These are phyloP conservation scores for Thalassophryne amazonica DNA, from an alignment of 2,797 vertebrate species.

Conservation along the genomic window DNA sequence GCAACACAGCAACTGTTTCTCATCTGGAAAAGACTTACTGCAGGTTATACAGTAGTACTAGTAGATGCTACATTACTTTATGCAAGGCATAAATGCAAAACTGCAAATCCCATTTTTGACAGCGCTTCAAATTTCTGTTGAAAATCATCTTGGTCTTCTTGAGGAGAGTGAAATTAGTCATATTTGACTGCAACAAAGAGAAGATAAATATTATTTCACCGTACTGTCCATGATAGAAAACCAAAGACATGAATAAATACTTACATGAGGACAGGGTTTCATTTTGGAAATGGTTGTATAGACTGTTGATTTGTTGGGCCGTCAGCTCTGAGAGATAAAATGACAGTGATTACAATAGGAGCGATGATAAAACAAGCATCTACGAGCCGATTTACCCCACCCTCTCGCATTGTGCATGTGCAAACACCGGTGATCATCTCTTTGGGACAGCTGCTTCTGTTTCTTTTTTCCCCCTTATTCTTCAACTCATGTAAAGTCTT, in stretches of 20 bases:
- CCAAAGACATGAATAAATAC: too few species aligned
- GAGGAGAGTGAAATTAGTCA: neutral
- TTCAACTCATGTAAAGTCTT: too few species aligned
- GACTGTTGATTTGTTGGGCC: neutral
- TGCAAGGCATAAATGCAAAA: neutral
- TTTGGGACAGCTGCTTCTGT: too few species aligned
- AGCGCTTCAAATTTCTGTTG: neutral
- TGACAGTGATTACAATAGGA: neutral
- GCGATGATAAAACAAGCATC: neutral
- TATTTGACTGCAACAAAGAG: constrained; percentile 32
- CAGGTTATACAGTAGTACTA: too few species aligned
- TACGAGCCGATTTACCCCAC: too few species aligned
- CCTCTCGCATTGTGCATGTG: too few species aligned
- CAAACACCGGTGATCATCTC: too few species aligned
- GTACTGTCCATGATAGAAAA: too few species aligned
- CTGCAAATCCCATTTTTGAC: neutral
- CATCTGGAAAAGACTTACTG: neutral
- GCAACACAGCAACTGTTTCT: neutral
- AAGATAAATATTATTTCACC: neutral
- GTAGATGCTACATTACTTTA: neutral
- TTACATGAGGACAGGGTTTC: constrained; percentile 24
- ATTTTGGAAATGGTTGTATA: neutral
- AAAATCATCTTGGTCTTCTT: constrained; percentile 14
- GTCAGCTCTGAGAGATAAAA: neutral
- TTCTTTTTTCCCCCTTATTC: too few species aligned